phyloP scores from a whole-genome alignment of 2,113 vertebrate genomes.

The Regulus satrapa region DNA sequence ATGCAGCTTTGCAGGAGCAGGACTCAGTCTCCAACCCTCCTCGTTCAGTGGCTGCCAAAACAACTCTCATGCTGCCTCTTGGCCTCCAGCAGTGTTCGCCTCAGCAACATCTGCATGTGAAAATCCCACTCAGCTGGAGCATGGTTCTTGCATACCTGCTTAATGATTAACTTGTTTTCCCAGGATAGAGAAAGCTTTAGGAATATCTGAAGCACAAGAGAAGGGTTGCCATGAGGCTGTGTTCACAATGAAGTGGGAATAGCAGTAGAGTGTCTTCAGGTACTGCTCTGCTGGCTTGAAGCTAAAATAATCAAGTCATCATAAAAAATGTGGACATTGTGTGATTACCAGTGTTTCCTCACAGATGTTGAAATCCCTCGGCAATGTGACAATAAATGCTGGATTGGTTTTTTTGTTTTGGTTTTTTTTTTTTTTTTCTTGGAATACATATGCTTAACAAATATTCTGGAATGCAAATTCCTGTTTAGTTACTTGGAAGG shows the following conservation, averaged over 20 bases:
- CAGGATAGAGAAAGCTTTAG: neutral
- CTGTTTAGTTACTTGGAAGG: conserved; percentile 11
- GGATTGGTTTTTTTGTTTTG: no score
- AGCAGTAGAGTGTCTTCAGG: neutral
- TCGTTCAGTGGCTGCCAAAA: neutral
- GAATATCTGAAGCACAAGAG: neutral
- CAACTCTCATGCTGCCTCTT: neutral
- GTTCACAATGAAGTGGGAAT: neutral
- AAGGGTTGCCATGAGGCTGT: neutral
- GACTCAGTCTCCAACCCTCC: neutral
- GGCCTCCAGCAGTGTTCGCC: neutral
- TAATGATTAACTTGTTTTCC: neutral
- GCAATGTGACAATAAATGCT: neutral
- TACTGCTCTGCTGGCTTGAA: neutral
- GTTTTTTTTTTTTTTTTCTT: neutral
- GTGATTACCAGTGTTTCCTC: neutral
- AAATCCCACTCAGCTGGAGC: neutral
- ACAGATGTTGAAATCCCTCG: conserved; percentile 24
- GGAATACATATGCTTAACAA: neutral
- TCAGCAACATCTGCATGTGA: neutral
- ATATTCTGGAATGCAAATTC: neutral
- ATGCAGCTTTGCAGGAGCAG: neutral
- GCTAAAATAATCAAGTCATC: neutral
- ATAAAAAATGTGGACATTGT: neutral
- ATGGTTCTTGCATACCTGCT: neutral